Evolutionary conservation across 2,888 invertebrate species (phyloP), one percentile per base, ranked within the genome.

Genomic region (Pyrrhia umbra): DNA sequence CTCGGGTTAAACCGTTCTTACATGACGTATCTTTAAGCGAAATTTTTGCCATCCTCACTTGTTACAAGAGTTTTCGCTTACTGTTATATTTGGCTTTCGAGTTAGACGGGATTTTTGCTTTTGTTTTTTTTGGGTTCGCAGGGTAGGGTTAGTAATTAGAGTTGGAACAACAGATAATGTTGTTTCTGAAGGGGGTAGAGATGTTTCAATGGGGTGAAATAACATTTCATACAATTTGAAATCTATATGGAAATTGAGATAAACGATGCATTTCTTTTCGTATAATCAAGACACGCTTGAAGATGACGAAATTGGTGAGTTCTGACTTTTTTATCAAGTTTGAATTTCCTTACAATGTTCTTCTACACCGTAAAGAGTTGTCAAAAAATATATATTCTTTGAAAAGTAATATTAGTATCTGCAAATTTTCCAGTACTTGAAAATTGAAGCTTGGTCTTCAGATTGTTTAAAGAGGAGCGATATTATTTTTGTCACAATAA

Each of bases 1-100:
- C 64, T 76, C 79, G 87, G 90, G 88, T 87, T 91, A 88, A 91
- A 88, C 89, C 85, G 84, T 87, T 83, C 84, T 83, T 85, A 90
- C 88, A 90, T 88, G 87, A 85, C 82, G 81, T 85, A 85, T 84
- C 86, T 87, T 84, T 82, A 82, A 85, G 82, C 79, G 81, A 78
- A 78, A 75, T 74, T 72, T 75, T 57, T 56, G 55, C 68, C 60
- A 61, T 27, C 54, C 60, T 49, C 49, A 64, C 68, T 73, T 63
- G 66, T 40, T 67, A 84, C 83, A 82, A 67, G 82, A 79, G 62
- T 81, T 84, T 78, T 60, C 80, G 81, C 83, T 84, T 83, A 79
- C 69, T 61, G 69, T 51, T 61, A 69, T 77, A 70, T 75, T 69
- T 80, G 67, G 63, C 61, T 75, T 80, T 55, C 25, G 45, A 45